Evolutionary conservation across 2,113 vertebrate genomes (phyloP).

Genomic region (Anthoscopus minutus): DNA sequence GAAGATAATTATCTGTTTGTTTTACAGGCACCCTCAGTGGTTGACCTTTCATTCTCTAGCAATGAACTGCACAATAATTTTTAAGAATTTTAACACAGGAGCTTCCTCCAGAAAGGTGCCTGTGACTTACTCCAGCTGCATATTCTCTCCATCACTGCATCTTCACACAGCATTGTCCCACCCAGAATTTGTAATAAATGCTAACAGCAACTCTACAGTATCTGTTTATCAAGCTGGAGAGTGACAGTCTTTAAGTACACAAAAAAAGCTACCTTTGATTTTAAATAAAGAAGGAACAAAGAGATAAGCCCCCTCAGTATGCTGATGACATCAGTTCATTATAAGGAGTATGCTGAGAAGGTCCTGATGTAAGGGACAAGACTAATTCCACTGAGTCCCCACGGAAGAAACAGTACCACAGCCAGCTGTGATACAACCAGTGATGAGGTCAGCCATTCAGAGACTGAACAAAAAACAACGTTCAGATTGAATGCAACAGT

Average conservation of each 20-base stretch:
- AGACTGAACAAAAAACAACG: conserved; percentile 34
- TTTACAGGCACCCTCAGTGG: neutral
- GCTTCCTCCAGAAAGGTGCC: neutral
- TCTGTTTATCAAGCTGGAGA: neutral
- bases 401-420: conserved; percentile 48
- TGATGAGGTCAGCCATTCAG: conserved; percentile 39
- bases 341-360: conserved; percentile 1
- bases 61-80: conserved; percentile 5
- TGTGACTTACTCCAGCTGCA: neutral
- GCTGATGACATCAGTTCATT: conserved; percentile 3
- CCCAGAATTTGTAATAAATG: neutral
- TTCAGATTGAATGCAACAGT: conserved; percentile 62
- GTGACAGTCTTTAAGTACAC: neutral
- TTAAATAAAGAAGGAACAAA: conserved; percentile 12
- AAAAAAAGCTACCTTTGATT: conserved; percentile 6
- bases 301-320: neutral
- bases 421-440: conserved; percentile 55
- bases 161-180: neutral
- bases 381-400: conserved; percentile 8
- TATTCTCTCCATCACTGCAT: neutral
- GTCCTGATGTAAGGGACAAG: conserved; percentile 10
- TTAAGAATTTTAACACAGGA: neutral
- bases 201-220: neutral
- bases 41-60: neutral
- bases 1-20: neutral